These are phyloP conservation scores for Drosophila nr. perissopoda DNA, from an alignment of 2,888 invertebrate genomes.

Conservation along the genomic window DNA sequence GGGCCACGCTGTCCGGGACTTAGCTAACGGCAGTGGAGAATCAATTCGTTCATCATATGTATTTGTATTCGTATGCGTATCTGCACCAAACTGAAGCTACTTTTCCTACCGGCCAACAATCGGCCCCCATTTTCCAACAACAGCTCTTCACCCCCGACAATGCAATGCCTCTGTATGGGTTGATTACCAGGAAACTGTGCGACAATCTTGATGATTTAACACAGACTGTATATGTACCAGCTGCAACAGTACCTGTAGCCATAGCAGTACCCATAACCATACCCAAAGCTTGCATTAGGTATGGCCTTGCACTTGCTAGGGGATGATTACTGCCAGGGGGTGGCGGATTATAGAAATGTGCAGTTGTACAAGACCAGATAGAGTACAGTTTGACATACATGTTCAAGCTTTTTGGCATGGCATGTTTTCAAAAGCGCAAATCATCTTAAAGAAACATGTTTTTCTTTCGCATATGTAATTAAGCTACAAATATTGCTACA, in stretches of 20 bases:
- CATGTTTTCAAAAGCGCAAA: neutral
- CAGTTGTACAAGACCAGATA: neutral
- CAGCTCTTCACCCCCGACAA: conserved; percentile 5
- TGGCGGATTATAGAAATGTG: conserved; percentile 19
- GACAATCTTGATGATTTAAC: conserved; percentile 48
- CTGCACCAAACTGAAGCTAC: conserved; percentile 35
- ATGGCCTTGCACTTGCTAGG: conserved; percentile 13
- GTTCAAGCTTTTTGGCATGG: neutral
- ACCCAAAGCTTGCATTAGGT: conserved; percentile 6
- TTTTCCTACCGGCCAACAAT: conserved; percentile 47
- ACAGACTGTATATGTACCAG: conserved; percentile 11
- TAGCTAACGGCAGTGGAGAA: conserved; percentile 43
- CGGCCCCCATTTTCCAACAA: conserved; percentile 1
- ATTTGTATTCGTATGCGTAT: conserved; percentile 19
- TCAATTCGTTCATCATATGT: conserved; percentile 45
- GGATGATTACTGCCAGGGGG: neutral
- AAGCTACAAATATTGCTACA: neutral
- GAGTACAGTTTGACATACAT: conserved; percentile 9
- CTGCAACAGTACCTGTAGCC: neutral
- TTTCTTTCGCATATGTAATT: neutral
- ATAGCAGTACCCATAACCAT: neutral
- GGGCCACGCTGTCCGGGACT: conserved; percentile 28
- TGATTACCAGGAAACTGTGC: conserved; percentile 55
- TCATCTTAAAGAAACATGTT: neutral
- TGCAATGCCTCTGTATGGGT: conserved; percentile 26